Percentiles rank a stretch among this genome's conserved stretches.
Conservation (phyloP, 2,888 invertebrate species). For the Keiferia lycopersicella region DNA sequence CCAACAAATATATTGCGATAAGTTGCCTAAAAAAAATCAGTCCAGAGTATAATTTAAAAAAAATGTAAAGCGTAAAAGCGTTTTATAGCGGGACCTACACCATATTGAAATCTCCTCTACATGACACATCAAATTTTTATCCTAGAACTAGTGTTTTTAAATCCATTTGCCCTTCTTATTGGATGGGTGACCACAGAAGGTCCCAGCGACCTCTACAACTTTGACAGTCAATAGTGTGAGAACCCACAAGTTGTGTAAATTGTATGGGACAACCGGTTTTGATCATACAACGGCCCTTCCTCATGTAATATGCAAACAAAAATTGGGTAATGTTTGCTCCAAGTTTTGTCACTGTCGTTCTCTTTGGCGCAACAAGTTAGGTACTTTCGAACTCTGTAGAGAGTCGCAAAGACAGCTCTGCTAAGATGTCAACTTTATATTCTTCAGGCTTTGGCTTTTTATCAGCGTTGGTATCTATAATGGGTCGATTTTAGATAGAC, state of each 20-base stretch:
- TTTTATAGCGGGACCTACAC: too few species aligned
- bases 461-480: too few species aligned
- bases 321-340: constrained; percentile 7
- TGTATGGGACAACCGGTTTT: constrained; percentile 3
- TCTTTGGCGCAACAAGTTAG: background rate
- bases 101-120: too few species aligned
- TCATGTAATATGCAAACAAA: background rate
- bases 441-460: too few species aligned
- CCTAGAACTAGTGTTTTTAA: too few species aligned
- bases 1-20: too few species aligned
- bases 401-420: background rate
- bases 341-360: background rate
- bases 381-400: background rate
- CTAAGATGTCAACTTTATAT: too few species aligned
- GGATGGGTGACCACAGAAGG: constrained; percentile 7
- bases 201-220: background rate
- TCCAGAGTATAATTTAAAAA: too few species aligned
- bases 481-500: too few species aligned
- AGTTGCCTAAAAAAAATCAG: too few species aligned
- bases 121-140: too few species aligned
- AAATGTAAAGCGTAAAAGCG: too few species aligned
- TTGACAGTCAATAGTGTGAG: constrained; percentile 17
- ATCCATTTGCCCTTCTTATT: background rate
- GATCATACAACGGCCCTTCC: constrained; percentile 1
- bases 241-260: background rate